Evolutionary conservation across 2,888 invertebrate species (phyloP), one percentile per base, ranked within the genome.

Genomic region (Microctonus aethiopoides): DNA sequence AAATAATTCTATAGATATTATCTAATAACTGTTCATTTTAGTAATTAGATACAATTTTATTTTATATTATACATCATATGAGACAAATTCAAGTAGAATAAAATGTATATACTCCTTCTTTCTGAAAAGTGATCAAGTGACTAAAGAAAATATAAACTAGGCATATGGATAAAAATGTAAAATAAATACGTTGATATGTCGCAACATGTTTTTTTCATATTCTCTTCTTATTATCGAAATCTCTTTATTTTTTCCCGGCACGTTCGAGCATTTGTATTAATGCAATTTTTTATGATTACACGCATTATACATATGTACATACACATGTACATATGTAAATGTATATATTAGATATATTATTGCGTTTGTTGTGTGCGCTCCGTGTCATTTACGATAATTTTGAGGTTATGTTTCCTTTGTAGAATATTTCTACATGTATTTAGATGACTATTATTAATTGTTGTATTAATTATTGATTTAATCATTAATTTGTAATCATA

Each of bases 171-270:
- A 24, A 54, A 3, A 54, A 13, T n/a, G 24, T 0, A 9, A 4
- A 60, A 32, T 6, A 6, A n/a, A 60, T 3, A 39, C 13, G 16
- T 56, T 24, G 11, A 32, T 34, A 20, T 69, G 36, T 72, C 16
- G 72, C 59, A 69, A 64, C 67, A 72, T 60, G 22, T 72, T 63
- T 70, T 70, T 70, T 24, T n/a, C n/a, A n/a, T n/a, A n/a, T n/a
- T n/a, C n/a, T n/a, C n/a, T n/a, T n/a, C n/a, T n/a, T n/a, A n/a
- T n/a, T n/a, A n/a, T n/a, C n/a, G n/a, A n/a, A n/a, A n/a, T n/a
- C n/a, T n/a, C n/a, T n/a, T n/a, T n/a, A n/a, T n/a, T n/a, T n/a
- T n/a, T n/a, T n/a, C n/a, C n/a, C n/a, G n/a, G n/a, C n/a, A n/a
- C n/a, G n/a, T n/a, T n/a, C n/a, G n/a, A 2, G 9, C 51, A 10